Conservation (phyloP, 2,113 vertebrate genomes). For the Ceuthmochares aereus region DNA sequence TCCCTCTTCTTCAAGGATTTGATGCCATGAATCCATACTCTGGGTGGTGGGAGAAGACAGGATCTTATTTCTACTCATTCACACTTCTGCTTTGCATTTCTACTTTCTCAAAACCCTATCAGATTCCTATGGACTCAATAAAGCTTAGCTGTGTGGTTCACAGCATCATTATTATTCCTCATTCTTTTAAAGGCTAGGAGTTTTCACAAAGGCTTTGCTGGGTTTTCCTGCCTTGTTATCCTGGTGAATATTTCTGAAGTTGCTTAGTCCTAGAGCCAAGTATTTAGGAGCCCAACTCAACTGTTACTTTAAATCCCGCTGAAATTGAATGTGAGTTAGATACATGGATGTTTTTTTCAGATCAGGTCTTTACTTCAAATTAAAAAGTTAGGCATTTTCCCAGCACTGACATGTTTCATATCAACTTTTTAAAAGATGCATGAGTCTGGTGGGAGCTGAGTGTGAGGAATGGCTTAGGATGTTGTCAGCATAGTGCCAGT, state of each 20-base stretch:
- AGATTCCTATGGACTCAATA: background rate
- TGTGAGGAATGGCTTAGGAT: background rate
- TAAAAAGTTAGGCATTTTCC: background rate
- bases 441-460: background rate
- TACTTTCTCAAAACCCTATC: background rate
- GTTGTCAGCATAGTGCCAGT: background rate
- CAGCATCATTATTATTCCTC: background rate
- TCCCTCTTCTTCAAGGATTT: background rate
- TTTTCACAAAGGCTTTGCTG: background rate
- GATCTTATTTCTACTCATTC: background rate
- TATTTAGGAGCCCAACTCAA: background rate
- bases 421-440: background rate
- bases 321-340: background rate
- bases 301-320: background rate
- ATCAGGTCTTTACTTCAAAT: background rate
- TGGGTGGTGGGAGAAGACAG: background rate
- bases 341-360: background rate
- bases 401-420: background rate
- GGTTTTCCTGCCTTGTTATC: background rate
- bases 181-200: background rate
- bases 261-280: fast-evolving
- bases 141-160: background rate
- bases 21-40: background rate
- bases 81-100: background rate
- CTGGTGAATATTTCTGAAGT: background rate